Percentiles rank a stretch among this genome's conserved stretches.
Evolutionary conservation across 2,113 vertebrate species (phyloP).

Genomic region (Myrmophylax atrothorax): DNA sequence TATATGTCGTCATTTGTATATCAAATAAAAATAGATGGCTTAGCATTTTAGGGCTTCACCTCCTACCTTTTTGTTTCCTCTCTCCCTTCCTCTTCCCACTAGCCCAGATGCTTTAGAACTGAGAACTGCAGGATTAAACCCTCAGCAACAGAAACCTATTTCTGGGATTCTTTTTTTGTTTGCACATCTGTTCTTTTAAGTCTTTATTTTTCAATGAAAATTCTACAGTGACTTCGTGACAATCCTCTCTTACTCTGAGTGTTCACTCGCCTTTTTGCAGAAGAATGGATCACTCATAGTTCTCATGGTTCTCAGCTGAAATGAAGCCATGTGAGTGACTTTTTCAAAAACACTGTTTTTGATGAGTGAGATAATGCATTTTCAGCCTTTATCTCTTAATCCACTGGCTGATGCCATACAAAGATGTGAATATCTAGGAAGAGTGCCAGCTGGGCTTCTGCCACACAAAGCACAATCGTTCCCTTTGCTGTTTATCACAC

Average conservation of each 20-base stretch:
- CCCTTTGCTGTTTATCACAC: neutral
- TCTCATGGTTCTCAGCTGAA: neutral
- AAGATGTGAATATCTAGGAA: neutral
- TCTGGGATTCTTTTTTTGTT: neutral
- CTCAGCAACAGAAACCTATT: neutral
- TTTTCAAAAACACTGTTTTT: neutral
- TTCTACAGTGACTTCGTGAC: neutral
- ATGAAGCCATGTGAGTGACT: neutral
- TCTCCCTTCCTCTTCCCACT: neutral
- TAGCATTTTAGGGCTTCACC: neutral
- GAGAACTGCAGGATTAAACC: neutral
- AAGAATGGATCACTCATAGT: neutral
- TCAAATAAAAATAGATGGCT: neutral
- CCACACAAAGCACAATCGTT: rapidly evolving
- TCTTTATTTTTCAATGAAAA: neutral
- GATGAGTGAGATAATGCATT: neutral
- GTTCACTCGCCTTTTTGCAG: neutral
- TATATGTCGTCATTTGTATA: neutral
- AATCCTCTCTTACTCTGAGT: neutral
- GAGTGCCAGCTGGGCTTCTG: neutral
- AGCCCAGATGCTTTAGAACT: neutral
- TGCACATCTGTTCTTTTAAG: neutral
- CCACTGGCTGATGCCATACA: neutral
- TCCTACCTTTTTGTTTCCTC: neutral
- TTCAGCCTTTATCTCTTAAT: neutral